Base-by-base conservation (phyloP, 2,113 vertebrate genomes). In the Eonycteris spelaea region DNA sequence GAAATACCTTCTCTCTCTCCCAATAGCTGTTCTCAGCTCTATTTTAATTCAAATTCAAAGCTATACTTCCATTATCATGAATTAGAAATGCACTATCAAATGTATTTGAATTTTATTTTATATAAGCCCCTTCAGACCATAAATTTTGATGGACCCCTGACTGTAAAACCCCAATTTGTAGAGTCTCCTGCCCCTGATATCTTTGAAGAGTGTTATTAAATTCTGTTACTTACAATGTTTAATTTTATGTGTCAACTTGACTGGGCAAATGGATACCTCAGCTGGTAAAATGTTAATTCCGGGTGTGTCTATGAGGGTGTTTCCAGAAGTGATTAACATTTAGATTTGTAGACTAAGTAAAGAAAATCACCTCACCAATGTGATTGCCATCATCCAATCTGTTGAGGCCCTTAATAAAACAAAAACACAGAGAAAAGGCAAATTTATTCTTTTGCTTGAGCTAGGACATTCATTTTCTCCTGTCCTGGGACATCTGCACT, bases 101-200 rank as follows among this genome's bases (percentile, higher is more conserved):
- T 82, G 13, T 80, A 70, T 95, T 95, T 90, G 40, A 84, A 95
- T 79, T 92, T 86, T 61, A 79, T 90, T 83, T 89, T 57, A 68
- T 48, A 70, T 65, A 92, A 95, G 3, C 65, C 95, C 53, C 59
- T 73, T 94, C 38, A 65, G 11, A 70, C 35, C 35, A 94, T 43
- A 95, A 67, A 55, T 68, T 73, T 71, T 82, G 88, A 90, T 86
- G 38, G 43, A 55, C 30, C 59, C 11, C 68, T 93, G 51, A 67
- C 89, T 68, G 48, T 93, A 94, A 94, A 85, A 80, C 40, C 30
- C 24, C 35, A 53, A 74, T 93, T 78, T 93, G 6, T 70, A 70
- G 59, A 91, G 57, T 94, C 8, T 82, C 24, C 51, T 82, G 15
- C 45, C n/a, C 48, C 43, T 74, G n/a, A 12, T 80, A 87, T 26